These are phyloP conservation scores for Stichodactyla helianthus DNA, from an alignment of 64 coral and sea anemone genomes.

Conservation along the genomic window DNA sequence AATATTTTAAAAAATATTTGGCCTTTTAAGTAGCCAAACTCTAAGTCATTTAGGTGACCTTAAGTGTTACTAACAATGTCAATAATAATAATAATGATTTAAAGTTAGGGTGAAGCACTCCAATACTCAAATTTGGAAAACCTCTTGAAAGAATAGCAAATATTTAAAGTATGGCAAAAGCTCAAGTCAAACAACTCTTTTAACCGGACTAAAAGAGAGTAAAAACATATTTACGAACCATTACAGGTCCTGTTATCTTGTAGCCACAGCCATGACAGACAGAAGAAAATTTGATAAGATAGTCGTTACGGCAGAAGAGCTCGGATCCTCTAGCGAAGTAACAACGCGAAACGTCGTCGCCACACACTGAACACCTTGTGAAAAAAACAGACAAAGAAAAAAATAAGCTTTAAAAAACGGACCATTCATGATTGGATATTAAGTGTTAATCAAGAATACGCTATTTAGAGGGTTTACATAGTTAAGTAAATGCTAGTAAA, in stretches of 20 bases:
- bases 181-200: background rate
- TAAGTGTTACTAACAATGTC: background rate
- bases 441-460: background rate
- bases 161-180: slow-evolving; percentile 26
- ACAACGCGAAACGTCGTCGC: slow-evolving; percentile 33
- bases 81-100: background rate
- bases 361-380: slow-evolving; percentile 65
- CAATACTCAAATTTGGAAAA: background rate
- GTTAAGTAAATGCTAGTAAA: slow-evolving; percentile 15
- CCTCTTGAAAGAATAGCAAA: background rate
- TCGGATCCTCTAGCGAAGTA: slow-evolving; percentile 73
- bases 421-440: background rate
- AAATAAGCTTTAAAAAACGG: background rate
- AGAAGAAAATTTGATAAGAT: slow-evolving; percentile 39
- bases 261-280: slow-evolving; percentile 67
- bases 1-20: no score
- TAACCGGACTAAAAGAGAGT: background rate
- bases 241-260: slow-evolving; percentile 76
- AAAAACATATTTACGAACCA: slow-evolving; percentile 43
- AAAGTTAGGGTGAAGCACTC: background rate
- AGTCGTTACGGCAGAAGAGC: slow-evolving; percentile 84
- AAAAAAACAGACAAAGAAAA: background rate
- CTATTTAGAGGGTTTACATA: background rate
- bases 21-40: background rate
- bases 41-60: background rate